These are phyloP conservation scores for Nipponia nippon DNA, from an alignment of 2,113 vertebrate species.

Conservation along the genomic window DNA sequence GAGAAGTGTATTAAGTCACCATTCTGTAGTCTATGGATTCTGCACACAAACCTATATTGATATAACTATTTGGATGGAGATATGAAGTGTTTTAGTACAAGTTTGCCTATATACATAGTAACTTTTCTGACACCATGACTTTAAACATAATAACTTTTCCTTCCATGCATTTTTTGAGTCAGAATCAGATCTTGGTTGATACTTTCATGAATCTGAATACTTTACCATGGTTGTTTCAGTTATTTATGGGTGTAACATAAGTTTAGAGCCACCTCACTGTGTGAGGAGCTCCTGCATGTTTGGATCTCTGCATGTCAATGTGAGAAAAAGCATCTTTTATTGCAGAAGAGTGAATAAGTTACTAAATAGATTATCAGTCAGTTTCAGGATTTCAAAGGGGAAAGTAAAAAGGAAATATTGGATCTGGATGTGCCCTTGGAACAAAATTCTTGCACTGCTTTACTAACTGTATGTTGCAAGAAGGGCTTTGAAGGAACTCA, in stretches of 20 bases:
- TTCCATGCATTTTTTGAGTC: not conserved
- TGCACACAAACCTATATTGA: not conserved
- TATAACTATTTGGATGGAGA: not conserved
- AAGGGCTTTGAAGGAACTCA: not conserved
- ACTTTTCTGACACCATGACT: not conserved
- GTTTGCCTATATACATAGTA: not conserved
- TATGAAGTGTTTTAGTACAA: not conserved
- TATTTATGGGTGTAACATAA: not conserved
- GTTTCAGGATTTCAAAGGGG: not conserved
- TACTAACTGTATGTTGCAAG: not conserved
- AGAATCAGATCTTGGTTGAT: not conserved
- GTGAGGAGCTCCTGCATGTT: not conserved
- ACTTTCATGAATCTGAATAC: not conserved
- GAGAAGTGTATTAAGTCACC: not conserved
- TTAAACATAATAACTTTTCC: not conserved
- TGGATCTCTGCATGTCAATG: not conserved
- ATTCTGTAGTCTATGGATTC: not conserved
- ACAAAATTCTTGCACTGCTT: not conserved
- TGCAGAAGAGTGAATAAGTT: not conserved
- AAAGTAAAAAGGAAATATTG: not conserved
- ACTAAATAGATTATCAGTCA: not conserved
- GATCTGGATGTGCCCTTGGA: not conserved
- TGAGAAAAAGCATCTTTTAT: not conserved
- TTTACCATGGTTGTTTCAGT: not conserved
- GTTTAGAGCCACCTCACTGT: not conserved